A percentile compares a stretch with the other conserved stretches of the same genome.
Evolutionary conservation across 2,888 invertebrate genomes (phyloP).

Genomic region (Sphecodes monilicornis): DNA sequence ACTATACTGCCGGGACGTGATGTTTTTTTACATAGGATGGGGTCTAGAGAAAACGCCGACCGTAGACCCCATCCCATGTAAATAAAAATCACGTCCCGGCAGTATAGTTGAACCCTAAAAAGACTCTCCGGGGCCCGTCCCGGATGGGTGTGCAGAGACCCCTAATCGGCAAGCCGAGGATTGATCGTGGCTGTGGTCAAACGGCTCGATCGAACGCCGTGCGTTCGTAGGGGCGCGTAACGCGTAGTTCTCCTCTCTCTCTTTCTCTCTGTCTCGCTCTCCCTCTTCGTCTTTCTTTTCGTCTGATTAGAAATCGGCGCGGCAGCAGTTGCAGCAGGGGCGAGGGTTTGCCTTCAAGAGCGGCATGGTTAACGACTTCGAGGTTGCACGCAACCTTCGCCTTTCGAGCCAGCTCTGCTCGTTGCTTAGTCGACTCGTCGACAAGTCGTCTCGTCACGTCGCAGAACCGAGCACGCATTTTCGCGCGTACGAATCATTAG

Average conservation of each 20-base stretch:
- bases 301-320: slow-evolving; percentile 57
- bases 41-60: no score
- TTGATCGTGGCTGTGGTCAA: slow-evolving; percentile 18
- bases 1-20: no score
- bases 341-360: slow-evolving; percentile 57
- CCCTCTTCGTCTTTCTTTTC: no score
- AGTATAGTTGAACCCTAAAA: no score
- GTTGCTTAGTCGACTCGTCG: background rate
- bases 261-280: background rate
- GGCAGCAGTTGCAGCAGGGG: slow-evolving; percentile 44
- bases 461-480: background rate
- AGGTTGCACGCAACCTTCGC: slow-evolving; percentile 63
- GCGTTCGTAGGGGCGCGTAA: slow-evolving; percentile 33
- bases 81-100: no score
- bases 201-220: background rate
- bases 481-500: background rate
- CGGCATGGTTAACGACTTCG: slow-evolving; percentile 67
- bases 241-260: slow-evolving; percentile 15
- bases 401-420: slow-evolving; percentile 10
- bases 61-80: no score
- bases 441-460: background rate
- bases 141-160: no score
- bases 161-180: background rate
- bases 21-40: no score
- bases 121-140: no score